Evolutionary conservation across 2,113 vertebrate genomes (phyloP).

Genomic region (Heliornis fulica): DNA sequence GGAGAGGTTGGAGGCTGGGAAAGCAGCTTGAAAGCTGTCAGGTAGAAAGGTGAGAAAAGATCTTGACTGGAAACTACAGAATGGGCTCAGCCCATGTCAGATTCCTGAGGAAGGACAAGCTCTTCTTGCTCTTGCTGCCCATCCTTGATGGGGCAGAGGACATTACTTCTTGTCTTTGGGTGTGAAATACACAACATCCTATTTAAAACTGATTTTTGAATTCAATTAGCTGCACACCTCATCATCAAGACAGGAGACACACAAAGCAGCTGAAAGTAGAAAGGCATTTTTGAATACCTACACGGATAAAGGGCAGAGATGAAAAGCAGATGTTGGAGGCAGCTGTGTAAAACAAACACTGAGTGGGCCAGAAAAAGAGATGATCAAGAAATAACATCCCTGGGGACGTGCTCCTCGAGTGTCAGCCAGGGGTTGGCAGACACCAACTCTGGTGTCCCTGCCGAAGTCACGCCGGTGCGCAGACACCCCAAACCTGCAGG

Average conservation of each 20-base stretch:
- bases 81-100: background rate
- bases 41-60: background rate
- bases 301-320: constrained; percentile 7
- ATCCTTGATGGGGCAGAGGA: background rate
- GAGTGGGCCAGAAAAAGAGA: background rate
- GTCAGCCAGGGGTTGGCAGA: background rate
- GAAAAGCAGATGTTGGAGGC: constrained; percentile 56
- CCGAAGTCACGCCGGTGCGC: background rate
- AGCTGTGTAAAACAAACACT: constrained; percentile 23
- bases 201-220: background rate
- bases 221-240: background rate
- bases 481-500: background rate
- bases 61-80: background rate
- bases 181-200: background rate
- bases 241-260: background rate
- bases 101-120: background rate
- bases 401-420: background rate
- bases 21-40: background rate
- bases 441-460: background rate
- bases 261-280: background rate
- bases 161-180: background rate
- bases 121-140: background rate
- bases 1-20: background rate
- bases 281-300: constrained; percentile 19
- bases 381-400: background rate